Evolutionary conservation across 2,888 invertebrate genomes (phyloP), one percentile per base, ranked within the genome.

Genomic region (Aspidiotus destructor): DNA sequence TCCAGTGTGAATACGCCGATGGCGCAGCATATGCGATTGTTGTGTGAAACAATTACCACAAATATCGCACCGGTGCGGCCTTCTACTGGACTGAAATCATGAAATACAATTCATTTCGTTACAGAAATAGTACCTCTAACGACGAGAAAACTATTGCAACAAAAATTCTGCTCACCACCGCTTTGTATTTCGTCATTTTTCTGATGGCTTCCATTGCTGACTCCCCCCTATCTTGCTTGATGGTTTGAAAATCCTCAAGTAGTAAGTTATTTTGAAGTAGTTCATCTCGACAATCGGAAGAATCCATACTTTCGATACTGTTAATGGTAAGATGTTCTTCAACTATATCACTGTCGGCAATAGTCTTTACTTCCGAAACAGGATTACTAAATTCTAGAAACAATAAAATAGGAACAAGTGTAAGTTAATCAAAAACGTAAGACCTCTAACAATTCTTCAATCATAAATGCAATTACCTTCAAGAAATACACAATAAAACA

Each of bases 401-500:
- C n/a, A 11, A n/a, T 48, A 48, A 48, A 11, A 48, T 6, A 6
- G 6, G 6, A 48, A 28, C 28, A 28, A 28, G 28, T 5, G 5
- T 28, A 28, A 28, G 28, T 28, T 28, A 28, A 1, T 28, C 28
- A 5, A 28, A 28, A 28, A 28, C 28, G 1, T 28, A 28, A 28
- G 28, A 28, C 28, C 28, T 28, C 28, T 28, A 5, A 28, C 5
- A 28, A 28, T 28, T 5, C 28, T 28, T 28, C 28, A 28, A 5
- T 28, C n/a, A 48, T 13, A 48, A 48, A 48, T 48, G 3, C 10
- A 6, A 13, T 72, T 73, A 80, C 80, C 79, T 81, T 83, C 76
- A 70, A 84, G 80, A 75, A 82, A 82, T 52, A 84, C 84, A 71
- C 81, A 82, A 70, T 80, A 77, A 75, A 82, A 85, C 7, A 81